Evolutionary conservation across 1,140 invertebrate genomes (phyloP), one percentile per base, ranked within the genome.

Genomic region (Helicoverpa armigera): DNA sequence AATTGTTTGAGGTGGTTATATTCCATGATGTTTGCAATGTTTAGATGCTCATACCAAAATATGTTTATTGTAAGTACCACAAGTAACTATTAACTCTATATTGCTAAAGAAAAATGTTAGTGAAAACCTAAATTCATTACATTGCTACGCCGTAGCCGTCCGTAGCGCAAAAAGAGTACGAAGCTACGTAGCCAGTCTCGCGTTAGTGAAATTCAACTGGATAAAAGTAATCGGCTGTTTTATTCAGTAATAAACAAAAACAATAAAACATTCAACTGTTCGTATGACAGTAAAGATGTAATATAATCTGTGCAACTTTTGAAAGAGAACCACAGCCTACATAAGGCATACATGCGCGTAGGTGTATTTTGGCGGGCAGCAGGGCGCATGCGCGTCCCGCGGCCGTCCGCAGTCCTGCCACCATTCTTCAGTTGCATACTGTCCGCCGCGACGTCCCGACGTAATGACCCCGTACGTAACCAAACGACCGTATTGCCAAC

Each of bases 381-480:
- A 90, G 79, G 58, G 75, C 93, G 93, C 93, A 88, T 87, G 93
- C 92, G 91, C 85, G 84, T 50, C 79, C 85, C 85, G 72, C 83
- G 81, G 84, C 89, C 80, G 88, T 90, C 92, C 91, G 92, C 93
- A 93, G 91, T 93, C 89, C 89, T 93, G 86, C 91, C 91, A 92
- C 91, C 92, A 94, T 93, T 93, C 93, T 94, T 94, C 80, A 94
- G 93, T 94, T 91, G 88, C 90, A 92, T 87, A 89, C 82, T 78
- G 67, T 80, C 83, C 72, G 73, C 74, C 88, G 86, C 63, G 84
- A 18, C 63, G 83, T 54, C 18, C 31, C 16, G 61, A 85, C 87
- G 89, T 91, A 65, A 85, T 76, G 72, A 82, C 18, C 54, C 58
- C 85, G 82, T 87, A 86, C 76, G 73, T 76, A 81, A 83, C 51